Conservation (phyloP, 2,888 invertebrate species). For the Heliconius ismenius region DNA sequence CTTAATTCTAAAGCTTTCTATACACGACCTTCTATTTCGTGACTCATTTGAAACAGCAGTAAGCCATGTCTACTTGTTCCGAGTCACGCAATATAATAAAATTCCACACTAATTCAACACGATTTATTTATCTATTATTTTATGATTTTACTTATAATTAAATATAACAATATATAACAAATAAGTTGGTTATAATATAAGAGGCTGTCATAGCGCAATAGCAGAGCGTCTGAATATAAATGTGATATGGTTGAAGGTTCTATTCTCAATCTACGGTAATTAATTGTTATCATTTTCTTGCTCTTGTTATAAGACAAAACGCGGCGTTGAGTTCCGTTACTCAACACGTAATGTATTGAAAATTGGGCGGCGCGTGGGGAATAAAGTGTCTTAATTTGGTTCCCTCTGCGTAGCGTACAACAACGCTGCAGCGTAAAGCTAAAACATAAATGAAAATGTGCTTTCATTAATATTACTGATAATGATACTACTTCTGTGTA, state of each 20-base stretch:
- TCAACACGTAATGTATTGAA: neutral
- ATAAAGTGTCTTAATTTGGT: too few relatives aligned
- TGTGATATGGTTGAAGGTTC: neutral
- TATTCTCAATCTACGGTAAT: neutral
- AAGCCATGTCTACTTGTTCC: constrained; percentile 18
- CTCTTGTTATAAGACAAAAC: neutral
- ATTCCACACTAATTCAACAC: constrained; percentile 9
- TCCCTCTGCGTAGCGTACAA: too few relatives aligned
- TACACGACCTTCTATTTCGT: constrained; percentile 32
- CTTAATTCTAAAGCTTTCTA: constrained; percentile 28
- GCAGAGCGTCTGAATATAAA: too few relatives aligned
- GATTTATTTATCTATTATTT: neutral
- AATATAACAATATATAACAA: too few relatives aligned
- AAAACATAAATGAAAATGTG: too few relatives aligned
- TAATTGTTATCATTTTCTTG: neutral
- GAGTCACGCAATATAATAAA: constrained; percentile 17
- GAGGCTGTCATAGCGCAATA: too few relatives aligned
- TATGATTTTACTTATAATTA: neutral
- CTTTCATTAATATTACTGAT: too few relatives aligned
- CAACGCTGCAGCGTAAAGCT: too few relatives aligned
- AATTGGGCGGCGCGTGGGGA: too few relatives aligned
- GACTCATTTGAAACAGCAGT: constrained; percentile 25
- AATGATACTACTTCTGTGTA: neutral
- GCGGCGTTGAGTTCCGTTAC: neutral
- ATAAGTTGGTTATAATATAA: too few relatives aligned